phyloP scores from a whole-genome alignment of 2,888 invertebrate genomes.

The Caenorhabditis sp. region DNA sequence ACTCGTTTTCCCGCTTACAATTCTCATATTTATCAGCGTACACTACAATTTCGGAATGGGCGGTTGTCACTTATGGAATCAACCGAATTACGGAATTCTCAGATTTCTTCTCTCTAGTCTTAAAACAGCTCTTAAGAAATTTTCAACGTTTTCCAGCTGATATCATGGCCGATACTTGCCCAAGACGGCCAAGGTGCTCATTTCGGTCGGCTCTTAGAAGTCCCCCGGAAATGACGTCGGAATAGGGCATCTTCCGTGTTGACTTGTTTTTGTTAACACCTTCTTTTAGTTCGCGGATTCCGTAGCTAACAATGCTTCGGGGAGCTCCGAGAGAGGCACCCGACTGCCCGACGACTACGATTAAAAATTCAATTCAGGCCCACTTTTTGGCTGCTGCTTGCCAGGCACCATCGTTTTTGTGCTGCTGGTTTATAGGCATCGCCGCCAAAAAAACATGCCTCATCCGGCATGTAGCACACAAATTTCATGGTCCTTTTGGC shows the following conservation, averaged over 20 bases:
- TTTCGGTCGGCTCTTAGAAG: too few species aligned
- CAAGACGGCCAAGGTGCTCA: too few species aligned
- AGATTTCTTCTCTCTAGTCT: too few species aligned
- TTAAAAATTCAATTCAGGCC: slow-evolving; percentile 51
- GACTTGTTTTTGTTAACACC: background rate
- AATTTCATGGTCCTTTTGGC: slow-evolving; percentile 12
- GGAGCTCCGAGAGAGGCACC: background rate
- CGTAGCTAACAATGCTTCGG: slow-evolving; percentile 7
- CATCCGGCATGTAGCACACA: background rate
- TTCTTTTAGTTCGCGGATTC: background rate
- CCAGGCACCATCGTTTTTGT: slow-evolving; percentile 4
- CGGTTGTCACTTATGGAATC: too few species aligned
- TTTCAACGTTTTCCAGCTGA: too few species aligned
- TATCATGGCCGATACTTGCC: too few species aligned
- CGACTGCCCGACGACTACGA: slow-evolving; percentile 27
- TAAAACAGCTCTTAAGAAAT: too few species aligned
- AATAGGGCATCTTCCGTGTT: background rate
- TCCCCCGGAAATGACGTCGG: too few species aligned
- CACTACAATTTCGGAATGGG: too few species aligned
- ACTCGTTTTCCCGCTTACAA: background rate
- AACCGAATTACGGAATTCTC: too few species aligned
- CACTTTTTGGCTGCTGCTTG: slow-evolving; percentile 18
- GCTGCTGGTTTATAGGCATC: background rate
- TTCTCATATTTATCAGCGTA: background rate
- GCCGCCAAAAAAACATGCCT: slow-evolving; percentile 10